Conservation (phyloP, 1,140 invertebrate genomes). For the Bombus terrestris region DNA sequence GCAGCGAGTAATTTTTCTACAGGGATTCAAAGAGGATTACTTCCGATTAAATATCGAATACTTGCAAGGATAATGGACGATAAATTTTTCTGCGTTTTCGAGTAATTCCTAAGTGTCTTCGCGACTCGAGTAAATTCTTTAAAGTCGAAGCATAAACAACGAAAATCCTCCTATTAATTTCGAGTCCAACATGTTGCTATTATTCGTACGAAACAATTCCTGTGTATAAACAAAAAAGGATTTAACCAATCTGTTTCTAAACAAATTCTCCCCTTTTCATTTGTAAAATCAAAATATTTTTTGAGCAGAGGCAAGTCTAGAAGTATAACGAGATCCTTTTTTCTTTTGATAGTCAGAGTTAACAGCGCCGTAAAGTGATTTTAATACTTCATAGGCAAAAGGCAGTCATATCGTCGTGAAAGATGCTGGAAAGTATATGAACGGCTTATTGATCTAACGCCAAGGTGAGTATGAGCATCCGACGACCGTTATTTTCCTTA, state of each 20-base stretch:
- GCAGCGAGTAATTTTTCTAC: neutral
- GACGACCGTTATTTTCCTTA: constrained; percentile 13
- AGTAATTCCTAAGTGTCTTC: neutral
- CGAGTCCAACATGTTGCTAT: neutral
- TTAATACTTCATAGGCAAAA: constrained; percentile 19
- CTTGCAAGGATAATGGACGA: neutral
- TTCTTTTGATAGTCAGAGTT: neutral
- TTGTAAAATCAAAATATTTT: neutral
- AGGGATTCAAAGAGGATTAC: neutral
- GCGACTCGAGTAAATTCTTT: neutral
- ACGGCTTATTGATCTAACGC: constrained; percentile 13
- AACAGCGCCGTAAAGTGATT: constrained; percentile 8
- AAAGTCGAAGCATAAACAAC: neutral
- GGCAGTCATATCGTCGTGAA: neutral
- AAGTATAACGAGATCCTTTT: neutral
- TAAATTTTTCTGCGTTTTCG: neutral
- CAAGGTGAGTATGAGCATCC: constrained; percentile 1
- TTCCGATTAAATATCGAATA: neutral
- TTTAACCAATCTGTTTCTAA: neutral
- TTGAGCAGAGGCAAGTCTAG: too few relatives aligned
- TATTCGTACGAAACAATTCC: neutral
- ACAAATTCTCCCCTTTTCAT: too few relatives aligned
- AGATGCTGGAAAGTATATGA: constrained; percentile 18
- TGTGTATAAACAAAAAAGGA: neutral
- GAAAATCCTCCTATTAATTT: neutral